These are phyloP conservation scores for Polia nebulosa DNA, from an alignment of 2,888 invertebrate species.

Conservation along the genomic window DNA sequence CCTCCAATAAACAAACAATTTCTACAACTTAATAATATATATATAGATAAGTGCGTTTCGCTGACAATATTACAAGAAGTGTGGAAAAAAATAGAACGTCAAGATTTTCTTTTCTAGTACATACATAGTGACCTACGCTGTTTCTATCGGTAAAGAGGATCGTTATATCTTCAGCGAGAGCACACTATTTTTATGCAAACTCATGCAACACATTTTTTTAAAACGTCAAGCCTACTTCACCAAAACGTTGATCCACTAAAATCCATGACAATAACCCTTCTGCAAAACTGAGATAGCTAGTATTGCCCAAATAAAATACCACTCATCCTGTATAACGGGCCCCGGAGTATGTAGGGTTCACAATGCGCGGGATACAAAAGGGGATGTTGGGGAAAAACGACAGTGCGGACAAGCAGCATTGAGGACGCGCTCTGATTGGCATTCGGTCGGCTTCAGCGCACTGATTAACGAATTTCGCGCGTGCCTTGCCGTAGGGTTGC, in stretches of 20 bases:
- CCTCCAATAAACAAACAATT: too few relatives aligned
- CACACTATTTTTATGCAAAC: background rate
- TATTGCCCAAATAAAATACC: constrained; percentile 57
- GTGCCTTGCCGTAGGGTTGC: constrained; percentile 68
- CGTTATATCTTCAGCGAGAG: background rate
- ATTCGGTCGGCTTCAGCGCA: constrained; percentile 71
- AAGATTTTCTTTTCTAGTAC: background rate
- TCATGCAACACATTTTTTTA: background rate
- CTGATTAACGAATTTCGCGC: constrained; percentile 81
- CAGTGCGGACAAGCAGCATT: constrained; percentile 60
- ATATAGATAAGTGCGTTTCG: background rate
- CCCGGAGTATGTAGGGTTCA: constrained; percentile 38
- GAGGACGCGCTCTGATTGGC: constrained; percentile 78
- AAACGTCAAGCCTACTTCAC: background rate
- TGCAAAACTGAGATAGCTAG: constrained; percentile 49
- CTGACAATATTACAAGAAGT: background rate
- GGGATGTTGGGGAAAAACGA: constrained; percentile 65
- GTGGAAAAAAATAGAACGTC: background rate
- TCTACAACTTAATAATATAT: background rate
- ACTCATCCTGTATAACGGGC: constrained; percentile 29
- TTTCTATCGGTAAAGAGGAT: background rate
- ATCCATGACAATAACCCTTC: constrained; percentile 46
- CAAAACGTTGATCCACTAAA: constrained; percentile 31
- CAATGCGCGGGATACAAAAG: constrained; percentile 57
- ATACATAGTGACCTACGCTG: background rate